Conservation (phyloP, 2,797 vertebrate species). For the Valencia hispanica region DNA sequence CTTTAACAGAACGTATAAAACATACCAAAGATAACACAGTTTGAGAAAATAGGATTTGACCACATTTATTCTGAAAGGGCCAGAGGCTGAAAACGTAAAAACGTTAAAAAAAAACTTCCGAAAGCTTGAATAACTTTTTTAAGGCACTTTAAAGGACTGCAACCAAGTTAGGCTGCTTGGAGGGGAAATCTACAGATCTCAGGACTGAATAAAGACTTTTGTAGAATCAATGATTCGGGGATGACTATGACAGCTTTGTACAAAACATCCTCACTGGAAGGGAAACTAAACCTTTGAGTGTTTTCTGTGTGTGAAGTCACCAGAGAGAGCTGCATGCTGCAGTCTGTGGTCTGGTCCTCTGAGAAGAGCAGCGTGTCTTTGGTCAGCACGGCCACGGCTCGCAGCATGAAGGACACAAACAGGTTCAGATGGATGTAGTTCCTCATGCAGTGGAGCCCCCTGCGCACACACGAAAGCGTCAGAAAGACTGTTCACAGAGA, state of each 20-base stretch:
- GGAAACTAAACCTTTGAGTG: not conserved
- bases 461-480: conserved; percentile 57
- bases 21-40: no score
- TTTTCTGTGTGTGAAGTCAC: conserved; percentile 54
- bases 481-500: conserved; percentile 60
- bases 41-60: not conserved
- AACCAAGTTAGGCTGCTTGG: not conserved
- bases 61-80: not conserved
- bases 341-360: conserved; percentile 70
- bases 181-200: not conserved
- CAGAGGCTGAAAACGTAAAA: no score
- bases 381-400: conserved; percentile 86
- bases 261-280: not conserved
- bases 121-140: not conserved
- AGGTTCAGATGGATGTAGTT: conserved; percentile 97
- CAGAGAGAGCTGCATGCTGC: conserved; percentile 79
- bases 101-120: not conserved
- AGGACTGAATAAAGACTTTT: not conserved
- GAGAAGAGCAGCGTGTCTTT: conserved; percentile 91
- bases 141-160: not conserved
- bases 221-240: no score
- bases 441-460: conserved; percentile 93
- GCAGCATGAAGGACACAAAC: conserved; percentile 94
- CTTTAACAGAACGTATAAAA: no score
- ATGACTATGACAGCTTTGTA: no score